Conservation (phyloP, 2,113 vertebrate genomes). For the Casuarius casuarius region DNA sequence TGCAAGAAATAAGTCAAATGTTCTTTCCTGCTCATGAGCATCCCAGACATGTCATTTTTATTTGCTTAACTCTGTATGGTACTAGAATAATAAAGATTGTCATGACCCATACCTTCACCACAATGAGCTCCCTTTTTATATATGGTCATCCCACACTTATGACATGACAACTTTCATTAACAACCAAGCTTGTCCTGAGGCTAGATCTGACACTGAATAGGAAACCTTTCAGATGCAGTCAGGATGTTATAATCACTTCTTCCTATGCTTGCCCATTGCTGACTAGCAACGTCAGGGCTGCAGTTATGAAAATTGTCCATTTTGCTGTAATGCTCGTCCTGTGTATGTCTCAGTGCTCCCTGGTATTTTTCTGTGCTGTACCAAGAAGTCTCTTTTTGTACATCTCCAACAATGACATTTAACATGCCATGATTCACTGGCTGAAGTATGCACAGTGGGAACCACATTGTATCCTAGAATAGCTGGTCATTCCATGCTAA, state of each 20-base stretch:
- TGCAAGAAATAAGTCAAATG: background rate
- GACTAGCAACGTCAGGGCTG: background rate
- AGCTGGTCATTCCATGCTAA: background rate
- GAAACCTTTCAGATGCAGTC: background rate
- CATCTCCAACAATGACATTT: background rate
- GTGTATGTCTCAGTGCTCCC: background rate
- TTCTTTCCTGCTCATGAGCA: background rate
- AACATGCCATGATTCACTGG: background rate
- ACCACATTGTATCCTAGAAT: background rate
- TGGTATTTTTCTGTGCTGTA: background rate
- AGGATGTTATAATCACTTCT: background rate
- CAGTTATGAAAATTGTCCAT: background rate
- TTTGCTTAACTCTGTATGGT: background rate
- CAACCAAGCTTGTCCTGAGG: background rate
- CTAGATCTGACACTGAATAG: background rate
- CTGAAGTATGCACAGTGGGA: background rate
- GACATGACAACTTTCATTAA: background rate
- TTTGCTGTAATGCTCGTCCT: background rate
- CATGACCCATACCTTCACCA: background rate
- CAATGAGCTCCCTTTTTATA: background rate
- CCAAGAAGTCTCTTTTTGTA: background rate
- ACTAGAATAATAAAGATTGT: background rate
- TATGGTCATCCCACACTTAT: background rate
- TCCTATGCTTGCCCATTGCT: background rate
- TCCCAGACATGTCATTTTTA: background rate